A percentile compares a stretch with the other conserved stretches of the same genome.
phyloP scores from a whole-genome alignment of 2,888 invertebrate genomes.

The Xanthostigma xanthostigma region DNA sequence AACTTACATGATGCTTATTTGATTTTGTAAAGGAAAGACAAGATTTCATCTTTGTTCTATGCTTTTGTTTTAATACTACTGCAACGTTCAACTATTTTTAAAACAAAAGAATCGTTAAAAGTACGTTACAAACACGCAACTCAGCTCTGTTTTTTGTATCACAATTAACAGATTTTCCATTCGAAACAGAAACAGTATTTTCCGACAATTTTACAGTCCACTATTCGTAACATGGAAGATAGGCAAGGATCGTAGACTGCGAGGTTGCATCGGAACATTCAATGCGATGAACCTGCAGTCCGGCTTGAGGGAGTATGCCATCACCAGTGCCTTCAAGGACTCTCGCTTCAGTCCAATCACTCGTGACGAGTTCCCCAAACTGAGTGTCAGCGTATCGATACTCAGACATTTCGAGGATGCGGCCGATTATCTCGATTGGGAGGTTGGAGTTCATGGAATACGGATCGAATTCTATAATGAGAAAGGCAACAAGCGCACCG shows the following conservation, averaged over 20 bases:
- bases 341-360: conserved; percentile 92
- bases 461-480: conserved; percentile 94
- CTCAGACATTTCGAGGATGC: conserved; percentile 94
- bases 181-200: not conserved
- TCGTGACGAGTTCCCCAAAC: conserved; percentile 80
- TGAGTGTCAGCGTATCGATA: conserved; percentile 92
- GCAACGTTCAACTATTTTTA: no score
- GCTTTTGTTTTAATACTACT: no score
- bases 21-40: no score
- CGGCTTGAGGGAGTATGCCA: conserved; percentile 90
- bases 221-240: conserved; percentile 99
- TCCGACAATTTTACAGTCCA: conserved; percentile 43
- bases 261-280: conserved; percentile 99
- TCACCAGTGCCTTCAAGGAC: conserved; percentile 96
- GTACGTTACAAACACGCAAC: no score
- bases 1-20: no score
- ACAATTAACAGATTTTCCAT: no score
- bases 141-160: no score
- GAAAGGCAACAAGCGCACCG: conserved; percentile 84
- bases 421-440: conserved; percentile 91
- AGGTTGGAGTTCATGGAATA: conserved; percentile 92
- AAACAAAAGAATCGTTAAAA: no score
- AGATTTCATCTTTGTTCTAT: no score
- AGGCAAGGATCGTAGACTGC: conserved; percentile 83
- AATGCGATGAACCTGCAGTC: conserved; percentile 90